phyloP scores from a whole-genome alignment of 2,888 invertebrate genomes.

The Oasisia sp. region DNA sequence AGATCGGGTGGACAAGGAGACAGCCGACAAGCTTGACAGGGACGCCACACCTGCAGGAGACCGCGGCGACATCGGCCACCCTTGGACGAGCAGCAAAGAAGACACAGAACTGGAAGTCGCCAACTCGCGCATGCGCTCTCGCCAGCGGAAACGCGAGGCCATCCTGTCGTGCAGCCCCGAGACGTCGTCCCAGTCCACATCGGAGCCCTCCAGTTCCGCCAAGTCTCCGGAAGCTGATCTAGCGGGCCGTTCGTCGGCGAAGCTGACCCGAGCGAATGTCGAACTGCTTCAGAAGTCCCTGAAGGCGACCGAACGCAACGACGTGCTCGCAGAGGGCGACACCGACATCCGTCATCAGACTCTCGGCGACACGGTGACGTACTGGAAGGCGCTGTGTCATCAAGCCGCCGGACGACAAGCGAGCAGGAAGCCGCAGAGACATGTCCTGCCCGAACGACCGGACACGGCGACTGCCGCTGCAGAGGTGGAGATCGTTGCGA shows the following conservation, averaged over 20 bases:
- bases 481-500: neutral
- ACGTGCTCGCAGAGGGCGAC: neutral
- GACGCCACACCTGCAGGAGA: neutral
- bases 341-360: neutral
- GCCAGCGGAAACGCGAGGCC: neutral
- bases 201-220: neutral
- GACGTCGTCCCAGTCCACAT: neutral
- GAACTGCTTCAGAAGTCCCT: neutral
- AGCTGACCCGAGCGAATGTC: neutral
- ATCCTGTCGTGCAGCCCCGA: neutral
- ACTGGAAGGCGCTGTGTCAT: neutral
- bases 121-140: neutral
- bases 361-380: neutral
- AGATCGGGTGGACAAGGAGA: neutral
- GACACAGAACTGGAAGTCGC: neutral
- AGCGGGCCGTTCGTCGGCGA: neutral
- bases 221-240: neutral
- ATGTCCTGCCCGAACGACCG: neutral
- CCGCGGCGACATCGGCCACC: neutral
- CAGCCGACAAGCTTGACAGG: neutral
- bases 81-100: neutral
- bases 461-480: neutral
- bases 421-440: neutral
- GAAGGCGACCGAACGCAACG: neutral
- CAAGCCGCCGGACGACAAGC: neutral